phyloP scores from a whole-genome alignment of 2,888 invertebrate genomes.

The Oscheius sp. region DNA sequence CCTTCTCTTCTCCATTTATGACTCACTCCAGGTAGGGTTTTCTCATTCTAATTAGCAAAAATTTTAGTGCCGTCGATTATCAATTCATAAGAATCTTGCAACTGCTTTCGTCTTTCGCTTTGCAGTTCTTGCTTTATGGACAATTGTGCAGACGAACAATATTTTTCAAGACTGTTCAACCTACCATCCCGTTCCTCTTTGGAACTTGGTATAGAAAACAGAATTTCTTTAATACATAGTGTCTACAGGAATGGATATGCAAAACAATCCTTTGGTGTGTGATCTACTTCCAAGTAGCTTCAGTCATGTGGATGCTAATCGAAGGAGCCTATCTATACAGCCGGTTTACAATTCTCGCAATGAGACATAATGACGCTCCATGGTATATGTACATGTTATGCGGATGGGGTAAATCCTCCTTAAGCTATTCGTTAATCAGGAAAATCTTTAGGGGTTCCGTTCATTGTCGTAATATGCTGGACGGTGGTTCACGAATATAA shows the following conservation, averaged over 20 bases:
- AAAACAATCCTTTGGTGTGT: constrained; percentile 73
- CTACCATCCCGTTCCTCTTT: constrained; percentile 57
- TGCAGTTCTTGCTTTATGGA: constrained; percentile 70
- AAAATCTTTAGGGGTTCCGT: constrained; percentile 73
- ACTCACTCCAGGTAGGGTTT: constrained; percentile 61
- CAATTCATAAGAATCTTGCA: constrained; percentile 71
- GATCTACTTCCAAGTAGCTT: constrained; percentile 75
- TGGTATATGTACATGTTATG: constrained; percentile 74
- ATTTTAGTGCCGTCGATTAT: constrained; percentile 51
- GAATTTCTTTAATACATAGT: neutral
- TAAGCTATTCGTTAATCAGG: no score
- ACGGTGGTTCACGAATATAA: constrained; percentile 70
- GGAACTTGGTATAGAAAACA: constrained; percentile 49
- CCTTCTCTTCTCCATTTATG: constrained; percentile 67
- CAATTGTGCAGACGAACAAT: constrained; percentile 60
- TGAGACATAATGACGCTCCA: constrained; percentile 74
- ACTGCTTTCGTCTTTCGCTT: constrained; percentile 73
- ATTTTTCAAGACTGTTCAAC: constrained; percentile 65
- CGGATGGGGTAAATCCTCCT: constrained; percentile 76
- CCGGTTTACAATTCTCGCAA: constrained; percentile 75
- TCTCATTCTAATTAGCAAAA: neutral
- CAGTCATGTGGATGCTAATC: constrained; percentile 77
- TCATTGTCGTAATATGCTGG: constrained; percentile 73
- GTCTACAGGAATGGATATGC: constrained; percentile 75
- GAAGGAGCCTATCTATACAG: constrained; percentile 71